A percentile compares a stretch with the other conserved stretches of the same genome.
Evolutionary conservation across 2,797 vertebrate species (phyloP).

Genomic region (Chloroceryle inda): DNA sequence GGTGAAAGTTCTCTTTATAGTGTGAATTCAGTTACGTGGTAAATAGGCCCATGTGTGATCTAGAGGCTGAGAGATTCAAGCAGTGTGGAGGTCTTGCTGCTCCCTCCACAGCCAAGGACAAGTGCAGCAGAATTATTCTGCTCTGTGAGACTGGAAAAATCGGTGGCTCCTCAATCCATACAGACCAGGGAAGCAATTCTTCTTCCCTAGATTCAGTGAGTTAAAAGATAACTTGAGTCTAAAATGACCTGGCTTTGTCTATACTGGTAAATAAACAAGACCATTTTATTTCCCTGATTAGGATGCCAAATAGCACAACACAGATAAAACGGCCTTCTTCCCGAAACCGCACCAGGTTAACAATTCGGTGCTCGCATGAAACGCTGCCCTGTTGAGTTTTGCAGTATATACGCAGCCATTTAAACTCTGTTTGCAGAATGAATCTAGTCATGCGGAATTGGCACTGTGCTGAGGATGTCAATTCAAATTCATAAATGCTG

Average conservation of each 20-base stretch:
- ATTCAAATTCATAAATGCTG: conserved; percentile 71
- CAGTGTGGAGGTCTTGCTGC: neutral
- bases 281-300: neutral
- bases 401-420: neutral
- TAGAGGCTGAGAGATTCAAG: neutral
- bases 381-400: neutral
- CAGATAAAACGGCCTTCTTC: neutral
- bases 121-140: neutral
- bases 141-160: neutral
- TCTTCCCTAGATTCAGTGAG: neutral
- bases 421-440: conserved; percentile 25
- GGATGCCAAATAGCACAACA: neutral
- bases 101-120: neutral
- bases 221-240: neutral
- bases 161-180: neutral
- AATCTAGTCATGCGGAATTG: conserved; percentile 59
- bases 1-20: neutral
- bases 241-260: neutral
- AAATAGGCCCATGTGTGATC: fast-evolving
- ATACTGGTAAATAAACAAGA: neutral
- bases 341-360: neutral
- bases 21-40: neutral
- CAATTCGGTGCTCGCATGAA: neutral
- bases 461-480: conserved; percentile 60
- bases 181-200: neutral